phyloP scores from a whole-genome alignment of 2,888 invertebrate genomes.

The Morpho achilles region DNA sequence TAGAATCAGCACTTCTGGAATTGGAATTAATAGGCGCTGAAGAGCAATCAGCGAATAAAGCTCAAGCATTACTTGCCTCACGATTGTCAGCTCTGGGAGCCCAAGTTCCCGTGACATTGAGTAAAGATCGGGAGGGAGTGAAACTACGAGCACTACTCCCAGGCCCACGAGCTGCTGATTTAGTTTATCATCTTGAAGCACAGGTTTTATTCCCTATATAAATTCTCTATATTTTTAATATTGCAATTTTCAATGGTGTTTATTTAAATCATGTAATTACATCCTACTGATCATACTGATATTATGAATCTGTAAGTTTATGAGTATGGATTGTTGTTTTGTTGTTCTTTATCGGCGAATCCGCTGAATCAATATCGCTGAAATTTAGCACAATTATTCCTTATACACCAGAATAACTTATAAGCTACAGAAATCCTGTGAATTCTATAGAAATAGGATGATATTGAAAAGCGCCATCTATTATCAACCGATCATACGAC shows the following conservation, averaged over 20 bases:
- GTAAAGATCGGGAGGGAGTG: conserved; percentile 69
- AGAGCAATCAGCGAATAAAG: conserved; percentile 68
- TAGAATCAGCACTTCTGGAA: conserved; percentile 87
- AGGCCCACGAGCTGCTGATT: conserved; percentile 87
- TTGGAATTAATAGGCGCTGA: conserved; percentile 84
- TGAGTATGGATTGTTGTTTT: no score
- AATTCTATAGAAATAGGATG: no score
- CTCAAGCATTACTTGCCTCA: conserved; percentile 58
- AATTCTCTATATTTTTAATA: neutral
- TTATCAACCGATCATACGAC: no score
- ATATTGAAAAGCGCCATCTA: no score
- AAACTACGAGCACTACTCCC: conserved; percentile 81
- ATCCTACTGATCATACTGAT: no score
- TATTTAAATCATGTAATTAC: no score
- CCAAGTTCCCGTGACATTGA: conserved; percentile 48
- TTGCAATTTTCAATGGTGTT: neutral
- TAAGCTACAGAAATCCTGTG: no score
- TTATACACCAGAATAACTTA: no score
- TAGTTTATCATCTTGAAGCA: conserved; percentile 88
- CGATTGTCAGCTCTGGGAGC: conserved; percentile 52
- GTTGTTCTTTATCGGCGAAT: no score
- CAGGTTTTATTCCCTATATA: conserved; percentile 71
- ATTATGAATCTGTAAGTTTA: no score
- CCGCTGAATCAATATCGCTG: no score
- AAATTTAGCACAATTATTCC: no score